phyloP scores from a whole-genome alignment of 2,888 invertebrate species.

The Oasisia sp. region DNA sequence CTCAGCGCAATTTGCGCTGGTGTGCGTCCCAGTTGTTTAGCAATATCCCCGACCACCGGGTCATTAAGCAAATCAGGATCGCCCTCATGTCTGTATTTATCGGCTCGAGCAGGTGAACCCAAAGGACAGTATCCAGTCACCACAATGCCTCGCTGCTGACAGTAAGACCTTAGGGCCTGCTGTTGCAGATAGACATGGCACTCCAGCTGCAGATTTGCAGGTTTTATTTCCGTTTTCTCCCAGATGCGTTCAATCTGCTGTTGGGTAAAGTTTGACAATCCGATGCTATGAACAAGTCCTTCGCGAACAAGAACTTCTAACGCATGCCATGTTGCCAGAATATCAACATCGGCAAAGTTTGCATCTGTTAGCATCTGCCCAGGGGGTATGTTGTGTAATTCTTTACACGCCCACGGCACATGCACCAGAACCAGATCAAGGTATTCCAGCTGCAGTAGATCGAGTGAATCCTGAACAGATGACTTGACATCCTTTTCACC shows the following conservation, averaged over 20 bases:
- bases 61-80: constrained; percentile 21
- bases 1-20: constrained; percentile 25
- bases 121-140: constrained; percentile 27
- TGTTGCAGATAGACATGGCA: constrained; percentile 32
- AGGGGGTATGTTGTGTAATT: not conserved
- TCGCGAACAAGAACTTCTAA: constrained; percentile 18
- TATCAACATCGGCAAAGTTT: not conserved
- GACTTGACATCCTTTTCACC: not conserved
- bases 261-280: constrained; percentile 29
- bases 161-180: constrained; percentile 6
- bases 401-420: constrained; percentile 7
- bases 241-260: constrained; percentile 24
- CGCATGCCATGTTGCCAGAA: constrained; percentile 22
- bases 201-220: constrained; percentile 31
- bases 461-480: constrained; percentile 18
- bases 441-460: constrained; percentile 18
- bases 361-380: not conserved
- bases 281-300: constrained; percentile 20
- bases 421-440: constrained; percentile 29
- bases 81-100: not conserved
- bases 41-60: constrained; percentile 22
- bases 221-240: constrained; percentile 20
- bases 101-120: constrained; percentile 17
- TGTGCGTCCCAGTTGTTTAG: not conserved
- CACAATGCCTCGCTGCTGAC: constrained; percentile 21